phyloP scores from a whole-genome alignment of 2,797 vertebrate species.

The Eleutherodactylus coqui region DNA sequence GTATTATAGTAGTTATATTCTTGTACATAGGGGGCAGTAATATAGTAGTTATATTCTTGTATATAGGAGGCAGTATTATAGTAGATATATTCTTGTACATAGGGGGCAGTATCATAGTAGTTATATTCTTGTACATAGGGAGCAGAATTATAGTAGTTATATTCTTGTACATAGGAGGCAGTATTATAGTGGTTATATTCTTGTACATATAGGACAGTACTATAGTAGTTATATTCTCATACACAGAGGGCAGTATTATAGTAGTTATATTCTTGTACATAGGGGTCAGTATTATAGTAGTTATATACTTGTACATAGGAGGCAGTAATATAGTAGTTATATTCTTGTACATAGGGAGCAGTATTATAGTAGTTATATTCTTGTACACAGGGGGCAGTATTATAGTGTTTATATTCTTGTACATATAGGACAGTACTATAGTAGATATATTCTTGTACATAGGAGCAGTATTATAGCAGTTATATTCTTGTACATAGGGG shows the following conservation, averaged over 20 bases:
- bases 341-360: background rate
- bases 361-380: background rate
- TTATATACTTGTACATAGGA: background rate
- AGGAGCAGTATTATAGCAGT: slow-evolving; percentile 5
- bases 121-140: slow-evolving; percentile 3
- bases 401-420: too few relatives aligned
- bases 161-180: background rate
- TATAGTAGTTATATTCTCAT: slow-evolving; percentile 1
- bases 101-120: background rate
- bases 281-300: background rate
- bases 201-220: background rate
- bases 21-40: too few relatives aligned
- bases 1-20: too few relatives aligned
- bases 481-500: slow-evolving; percentile 13
- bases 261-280: background rate
- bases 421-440: background rate
- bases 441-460: background rate
- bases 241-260: background rate
- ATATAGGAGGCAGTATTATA: background rate
- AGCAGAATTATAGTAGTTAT: too few relatives aligned
- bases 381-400: background rate
- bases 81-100: slow-evolving; percentile 1
- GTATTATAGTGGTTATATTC: slow-evolving; percentile 4
- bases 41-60: too few relatives aligned
- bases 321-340: slow-evolving; percentile 3